Conservation (phyloP, 2,888 invertebrate genomes). For the Serripes groenlandicus region DNA sequence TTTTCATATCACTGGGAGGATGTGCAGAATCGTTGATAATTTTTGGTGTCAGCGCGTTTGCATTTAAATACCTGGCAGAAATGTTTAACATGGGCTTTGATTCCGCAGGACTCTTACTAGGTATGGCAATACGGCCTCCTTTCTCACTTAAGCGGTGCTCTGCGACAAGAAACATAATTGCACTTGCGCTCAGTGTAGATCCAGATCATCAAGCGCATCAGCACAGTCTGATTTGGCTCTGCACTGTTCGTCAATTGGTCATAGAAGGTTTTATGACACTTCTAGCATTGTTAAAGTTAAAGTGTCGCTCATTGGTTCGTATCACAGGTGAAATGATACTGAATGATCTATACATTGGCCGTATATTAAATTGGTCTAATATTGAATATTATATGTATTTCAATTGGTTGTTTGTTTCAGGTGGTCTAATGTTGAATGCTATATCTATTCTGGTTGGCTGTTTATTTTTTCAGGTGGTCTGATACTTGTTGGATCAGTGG, state of each 20-base stretch:
- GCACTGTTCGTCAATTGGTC: no score
- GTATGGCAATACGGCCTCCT: conserved; percentile 44
- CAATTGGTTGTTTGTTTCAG: no score
- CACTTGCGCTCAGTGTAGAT: background rate
- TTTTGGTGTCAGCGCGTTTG: conserved; percentile 73
- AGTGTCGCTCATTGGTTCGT: no score
- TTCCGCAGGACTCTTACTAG: conserved; percentile 69
- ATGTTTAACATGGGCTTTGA: conserved; percentile 74
- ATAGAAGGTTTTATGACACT: no score
- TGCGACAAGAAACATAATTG: background rate
- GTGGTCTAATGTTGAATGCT: background rate
- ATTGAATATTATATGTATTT: no score
- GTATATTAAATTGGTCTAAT: no score
- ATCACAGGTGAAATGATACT: no score
- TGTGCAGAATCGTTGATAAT: conserved; percentile 70
- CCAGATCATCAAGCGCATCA: background rate
- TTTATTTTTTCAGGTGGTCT: conserved; percentile 63
- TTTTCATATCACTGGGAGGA: conserved; percentile 69
- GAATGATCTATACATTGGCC: no score
- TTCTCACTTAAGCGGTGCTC: background rate
- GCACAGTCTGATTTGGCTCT: background rate
- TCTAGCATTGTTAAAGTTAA: no score
- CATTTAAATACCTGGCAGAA: conserved; percentile 74
- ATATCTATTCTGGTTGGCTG: background rate
- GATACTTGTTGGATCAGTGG: conserved; percentile 72